phyloP scores from a whole-genome alignment of 2,888 invertebrate genomes.

The Heteromurus nitidus region DNA sequence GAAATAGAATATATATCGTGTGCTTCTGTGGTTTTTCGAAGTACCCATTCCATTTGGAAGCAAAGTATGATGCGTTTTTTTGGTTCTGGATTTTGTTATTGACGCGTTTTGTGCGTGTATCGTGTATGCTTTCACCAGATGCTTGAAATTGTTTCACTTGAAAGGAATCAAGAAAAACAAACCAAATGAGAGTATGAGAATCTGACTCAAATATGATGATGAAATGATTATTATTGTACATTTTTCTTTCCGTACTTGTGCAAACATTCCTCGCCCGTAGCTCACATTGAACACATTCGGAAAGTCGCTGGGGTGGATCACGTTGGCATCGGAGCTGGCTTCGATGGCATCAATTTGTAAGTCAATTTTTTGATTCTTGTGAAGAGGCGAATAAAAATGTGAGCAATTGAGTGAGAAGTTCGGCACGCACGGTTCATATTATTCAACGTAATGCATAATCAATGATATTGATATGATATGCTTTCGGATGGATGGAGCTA shows the following conservation, averaged over 20 bases:
- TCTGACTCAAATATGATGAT: not conserved
- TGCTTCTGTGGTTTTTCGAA: no score
- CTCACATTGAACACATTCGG: conserved; percentile 91
- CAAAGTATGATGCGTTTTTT: no score
- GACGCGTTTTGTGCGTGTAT: not conserved
- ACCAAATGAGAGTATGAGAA: not conserved
- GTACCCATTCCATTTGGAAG: not conserved
- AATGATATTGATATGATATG: not conserved
- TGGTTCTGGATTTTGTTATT: no score
- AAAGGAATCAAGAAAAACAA: not conserved
- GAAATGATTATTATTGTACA: conserved; percentile 9
- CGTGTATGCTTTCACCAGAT: not conserved
- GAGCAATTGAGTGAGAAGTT: not conserved
- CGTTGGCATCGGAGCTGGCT: conserved; percentile 89
- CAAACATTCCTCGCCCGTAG: no score
- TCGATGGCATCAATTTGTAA: conserved; percentile 93
- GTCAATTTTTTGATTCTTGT: conserved; percentile 75
- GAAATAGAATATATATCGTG: not conserved
- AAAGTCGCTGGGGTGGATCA: conserved; percentile 88
- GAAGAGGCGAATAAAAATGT: not conserved
- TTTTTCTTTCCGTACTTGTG: no score
- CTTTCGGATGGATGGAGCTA: not conserved
- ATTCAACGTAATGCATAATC: no score
- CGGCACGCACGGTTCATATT: no score
- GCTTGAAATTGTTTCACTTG: not conserved